Conservation (phyloP, 2,888 invertebrate genomes). For the Thymelicus sylvestris region DNA sequence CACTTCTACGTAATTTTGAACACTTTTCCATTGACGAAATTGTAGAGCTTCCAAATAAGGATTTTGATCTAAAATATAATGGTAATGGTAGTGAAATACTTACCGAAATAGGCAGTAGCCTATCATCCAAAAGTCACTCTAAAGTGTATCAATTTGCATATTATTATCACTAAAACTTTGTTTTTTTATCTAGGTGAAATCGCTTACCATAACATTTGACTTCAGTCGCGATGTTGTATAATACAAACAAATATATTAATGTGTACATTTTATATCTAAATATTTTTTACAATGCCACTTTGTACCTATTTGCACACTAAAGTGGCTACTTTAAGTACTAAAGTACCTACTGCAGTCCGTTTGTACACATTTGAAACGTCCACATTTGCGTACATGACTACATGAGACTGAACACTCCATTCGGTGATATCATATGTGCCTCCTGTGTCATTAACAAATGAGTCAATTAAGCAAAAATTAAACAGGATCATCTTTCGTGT, state of each 20-base stretch:
- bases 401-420: conserved; percentile 51
- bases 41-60: conserved; percentile 61
- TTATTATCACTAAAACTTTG: too few relatives aligned
- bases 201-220: conserved; percentile 36
- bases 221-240: conserved; percentile 10
- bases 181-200: neutral
- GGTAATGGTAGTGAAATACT: neutral
- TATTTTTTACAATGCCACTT: conserved; percentile 10
- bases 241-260: conserved; percentile 6
- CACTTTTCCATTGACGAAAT: conserved; percentile 61
- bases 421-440: conserved; percentile 67
- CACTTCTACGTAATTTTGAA: conserved; percentile 91
- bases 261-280: conserved; percentile 14
- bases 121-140: neutral
- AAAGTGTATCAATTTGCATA: neutral
- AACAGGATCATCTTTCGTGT: conserved; percentile 23
- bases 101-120: neutral
- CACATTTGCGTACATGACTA: conserved; percentile 55
- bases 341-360: conserved; percentile 50
- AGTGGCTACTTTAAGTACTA: conserved; percentile 49
- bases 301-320: neutral
- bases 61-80: conserved; percentile 51
- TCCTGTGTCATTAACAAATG: conserved; percentile 52
- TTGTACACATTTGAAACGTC: conserved; percentile 59
- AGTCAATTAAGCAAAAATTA: conserved; percentile 63